A percentile compares a stretch with the other conserved stretches of the same genome.
phyloP scores from a whole-genome alignment of 2,113 vertebrate species.

The Phylloscopus whistleri region DNA sequence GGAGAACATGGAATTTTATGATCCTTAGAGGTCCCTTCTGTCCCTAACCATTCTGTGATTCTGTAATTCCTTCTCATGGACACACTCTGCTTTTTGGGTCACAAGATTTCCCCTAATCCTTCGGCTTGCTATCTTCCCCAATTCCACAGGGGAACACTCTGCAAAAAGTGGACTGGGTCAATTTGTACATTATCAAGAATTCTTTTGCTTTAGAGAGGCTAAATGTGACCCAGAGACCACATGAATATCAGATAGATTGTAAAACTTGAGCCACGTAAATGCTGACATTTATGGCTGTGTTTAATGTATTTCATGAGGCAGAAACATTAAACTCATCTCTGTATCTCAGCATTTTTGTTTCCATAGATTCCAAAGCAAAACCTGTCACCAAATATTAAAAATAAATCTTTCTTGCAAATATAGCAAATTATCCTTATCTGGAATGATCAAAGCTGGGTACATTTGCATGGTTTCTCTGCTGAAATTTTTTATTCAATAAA shows the following conservation, averaged over 20 bases:
- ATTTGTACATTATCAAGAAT: not conserved
- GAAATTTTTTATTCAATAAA: conserved; percentile 32
- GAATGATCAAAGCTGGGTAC: not conserved
- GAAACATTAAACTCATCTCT: not conserved
- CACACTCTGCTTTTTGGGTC: not conserved
- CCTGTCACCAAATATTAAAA: not conserved
- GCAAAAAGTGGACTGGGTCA: not conserved
- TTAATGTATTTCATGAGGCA: not conserved
- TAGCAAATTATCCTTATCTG: not conserved
- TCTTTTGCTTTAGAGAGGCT: not conserved
- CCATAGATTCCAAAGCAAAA: not conserved
- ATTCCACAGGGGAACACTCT: not conserved
- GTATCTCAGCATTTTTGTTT: not conserved
- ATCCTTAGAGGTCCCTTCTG: not conserved
- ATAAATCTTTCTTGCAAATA: not conserved
- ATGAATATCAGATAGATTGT: not conserved
- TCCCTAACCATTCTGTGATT: not conserved
- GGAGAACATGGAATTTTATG: not conserved
- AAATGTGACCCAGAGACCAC: not conserved
- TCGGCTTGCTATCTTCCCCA: not conserved
- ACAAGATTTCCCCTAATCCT: not conserved
- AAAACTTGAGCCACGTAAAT: not conserved
- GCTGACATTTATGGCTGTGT: not conserved
- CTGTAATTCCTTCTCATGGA: not conserved
- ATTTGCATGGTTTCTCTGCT: not conserved